phyloP scores from a whole-genome alignment of 2,888 invertebrate species.

The Cephus pulcher region DNA sequence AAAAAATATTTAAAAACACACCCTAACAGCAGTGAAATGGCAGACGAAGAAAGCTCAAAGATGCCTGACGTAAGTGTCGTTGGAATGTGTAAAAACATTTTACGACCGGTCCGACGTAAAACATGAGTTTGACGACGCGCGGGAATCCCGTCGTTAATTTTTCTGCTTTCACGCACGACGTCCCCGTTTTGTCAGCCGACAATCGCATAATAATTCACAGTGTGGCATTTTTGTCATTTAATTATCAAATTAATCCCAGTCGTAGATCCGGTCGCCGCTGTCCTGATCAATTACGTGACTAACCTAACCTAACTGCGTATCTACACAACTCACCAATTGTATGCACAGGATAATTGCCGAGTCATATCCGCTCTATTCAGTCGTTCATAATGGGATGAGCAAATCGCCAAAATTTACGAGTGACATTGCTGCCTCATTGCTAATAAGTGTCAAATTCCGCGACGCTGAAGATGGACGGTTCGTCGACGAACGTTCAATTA shows the following conservation, averaged over 20 bases:
- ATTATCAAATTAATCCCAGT: neutral
- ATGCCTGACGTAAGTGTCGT: neutral
- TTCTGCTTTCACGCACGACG: neutral
- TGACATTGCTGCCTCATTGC: neutral
- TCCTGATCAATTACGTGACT: neutral
- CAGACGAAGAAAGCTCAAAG: neutral
- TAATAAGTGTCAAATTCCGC: conserved; percentile 2
- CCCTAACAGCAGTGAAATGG: conserved; percentile 5
- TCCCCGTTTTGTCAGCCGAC: neutral
- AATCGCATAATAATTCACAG: neutral
- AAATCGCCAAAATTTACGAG: neutral
- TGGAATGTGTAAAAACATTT: neutral
- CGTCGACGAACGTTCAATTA: neutral
- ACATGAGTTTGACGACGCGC: neutral
- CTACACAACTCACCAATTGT: neutral
- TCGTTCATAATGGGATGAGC: neutral
- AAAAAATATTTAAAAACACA: conserved; percentile 1
- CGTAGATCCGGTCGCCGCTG: neutral
- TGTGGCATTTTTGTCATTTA: neutral
- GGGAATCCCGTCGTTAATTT: neutral
- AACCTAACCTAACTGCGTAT: neutral
- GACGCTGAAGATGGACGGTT: neutral
- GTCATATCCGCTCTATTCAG: neutral
- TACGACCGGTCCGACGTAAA: neutral
- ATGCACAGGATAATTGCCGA: neutral